phyloP scores from a whole-genome alignment of 2,113 vertebrate genomes.

The Sarotherodon lohbergeri region DNA sequence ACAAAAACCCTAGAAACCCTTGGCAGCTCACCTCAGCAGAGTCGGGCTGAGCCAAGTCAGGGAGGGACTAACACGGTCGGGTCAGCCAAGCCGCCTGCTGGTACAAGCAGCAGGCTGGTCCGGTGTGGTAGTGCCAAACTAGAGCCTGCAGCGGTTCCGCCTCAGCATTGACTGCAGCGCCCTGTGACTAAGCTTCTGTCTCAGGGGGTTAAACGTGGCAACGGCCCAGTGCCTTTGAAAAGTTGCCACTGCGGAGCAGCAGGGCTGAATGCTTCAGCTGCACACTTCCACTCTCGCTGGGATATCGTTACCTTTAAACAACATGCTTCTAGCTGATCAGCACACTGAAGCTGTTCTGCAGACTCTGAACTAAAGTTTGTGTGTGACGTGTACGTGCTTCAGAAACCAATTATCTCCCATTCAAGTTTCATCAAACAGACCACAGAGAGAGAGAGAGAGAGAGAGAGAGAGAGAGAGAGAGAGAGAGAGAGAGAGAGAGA shows the following conservation, averaged over 20 bases:
- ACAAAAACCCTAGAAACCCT: not conserved
- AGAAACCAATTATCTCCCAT: not conserved
- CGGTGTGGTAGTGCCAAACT: not conserved
- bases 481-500: not conserved
- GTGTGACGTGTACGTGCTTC: not conserved
- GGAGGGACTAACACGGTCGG: not conserved
- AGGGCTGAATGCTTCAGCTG: constrained; percentile 2
- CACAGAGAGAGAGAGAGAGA: not conserved
- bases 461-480: not conserved
- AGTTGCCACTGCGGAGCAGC: constrained; percentile 9
- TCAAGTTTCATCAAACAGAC: not conserved
- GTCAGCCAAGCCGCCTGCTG: constrained; percentile 16
- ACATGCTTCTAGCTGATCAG: not conserved
- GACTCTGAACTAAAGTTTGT: not conserved
- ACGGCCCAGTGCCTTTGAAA: constrained; percentile 15
- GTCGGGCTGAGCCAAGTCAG: not conserved
- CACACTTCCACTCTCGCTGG: not conserved
- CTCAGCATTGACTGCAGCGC: not conserved
- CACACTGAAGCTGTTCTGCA: not conserved
- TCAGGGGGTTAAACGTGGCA: not conserved
- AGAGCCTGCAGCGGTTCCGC: not conserved
- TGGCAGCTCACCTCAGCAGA: not conserved
- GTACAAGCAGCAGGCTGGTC: constrained; percentile 4
- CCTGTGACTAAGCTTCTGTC: not conserved
- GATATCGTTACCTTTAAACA: not conserved